Percentiles rank a stretch among this genome's conserved stretches.
These are phyloP conservation scores for Mnemiopsis leidyi DNA, from an alignment of 37 sponge, comb jelly and placozoan species.

Conservation along the genomic window DNA sequence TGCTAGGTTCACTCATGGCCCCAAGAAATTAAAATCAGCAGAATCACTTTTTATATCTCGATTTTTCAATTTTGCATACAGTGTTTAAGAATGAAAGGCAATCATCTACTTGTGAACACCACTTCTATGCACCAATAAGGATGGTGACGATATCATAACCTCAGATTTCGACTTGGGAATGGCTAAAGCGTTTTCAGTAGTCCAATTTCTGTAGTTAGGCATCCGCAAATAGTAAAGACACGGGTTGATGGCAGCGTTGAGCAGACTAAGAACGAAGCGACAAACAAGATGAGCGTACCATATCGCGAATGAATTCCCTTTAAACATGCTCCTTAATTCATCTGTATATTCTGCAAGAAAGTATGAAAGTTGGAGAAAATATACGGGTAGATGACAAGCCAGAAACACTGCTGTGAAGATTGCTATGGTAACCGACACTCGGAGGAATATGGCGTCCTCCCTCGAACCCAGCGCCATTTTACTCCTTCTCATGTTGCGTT, in stretches of 20 bases:
- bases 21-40: no score
- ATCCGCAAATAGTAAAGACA: neutral
- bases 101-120: no score
- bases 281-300: neutral
- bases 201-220: neutral
- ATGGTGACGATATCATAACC: neutral
- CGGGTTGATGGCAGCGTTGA: neutral
- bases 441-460: neutral
- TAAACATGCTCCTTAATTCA: neutral
- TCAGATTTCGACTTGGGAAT: neutral
- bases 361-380: neutral
- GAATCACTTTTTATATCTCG: no score
- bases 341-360: neutral
- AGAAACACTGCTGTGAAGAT: neutral
- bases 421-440: neutral
- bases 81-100: no score
- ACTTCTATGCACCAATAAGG: no score
- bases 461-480: neutral
- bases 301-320: neutral
- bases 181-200: neutral
- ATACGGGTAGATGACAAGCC: neutral
- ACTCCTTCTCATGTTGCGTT: neutral
- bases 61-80: no score
- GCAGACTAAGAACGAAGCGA: neutral
- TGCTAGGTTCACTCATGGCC: no score